Evolutionary conservation across 2,113 vertebrate genomes (phyloP).

Genomic region (Sylvietta virens): DNA sequence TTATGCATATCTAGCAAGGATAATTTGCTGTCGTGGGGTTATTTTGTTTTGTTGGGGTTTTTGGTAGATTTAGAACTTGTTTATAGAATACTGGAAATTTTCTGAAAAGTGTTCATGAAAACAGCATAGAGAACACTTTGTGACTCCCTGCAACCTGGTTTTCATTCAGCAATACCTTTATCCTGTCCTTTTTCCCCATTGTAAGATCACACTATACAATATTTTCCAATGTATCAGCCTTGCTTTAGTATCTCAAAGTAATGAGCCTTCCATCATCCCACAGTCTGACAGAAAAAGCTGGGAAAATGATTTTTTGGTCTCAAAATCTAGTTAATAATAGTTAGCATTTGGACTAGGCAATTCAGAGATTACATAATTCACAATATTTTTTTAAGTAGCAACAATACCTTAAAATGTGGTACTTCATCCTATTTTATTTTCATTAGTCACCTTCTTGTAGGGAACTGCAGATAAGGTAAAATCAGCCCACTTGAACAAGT

Average conservation of each 20-base stretch:
- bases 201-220: background rate
- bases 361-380: background rate
- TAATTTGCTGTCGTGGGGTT: background rate
- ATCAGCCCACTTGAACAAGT: background rate
- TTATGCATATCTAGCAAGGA: background rate
- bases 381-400: background rate
- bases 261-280: background rate
- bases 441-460: background rate
- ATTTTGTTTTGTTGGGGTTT: background rate
- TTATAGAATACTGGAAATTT: background rate
- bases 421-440: background rate
- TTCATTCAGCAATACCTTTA: background rate
- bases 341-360: background rate
- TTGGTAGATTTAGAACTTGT: background rate
- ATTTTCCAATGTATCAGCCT: background rate
- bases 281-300: background rate
- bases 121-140: background rate
- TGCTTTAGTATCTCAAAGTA: background rate
- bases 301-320: background rate
- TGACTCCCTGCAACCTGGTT: background rate
- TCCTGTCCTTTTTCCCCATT: background rate
- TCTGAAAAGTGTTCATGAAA: background rate
- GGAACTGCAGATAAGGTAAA: background rate
- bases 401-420: fast-evolving
- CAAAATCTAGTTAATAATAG: background rate